Conservation (phyloP, 2,113 vertebrate genomes). For the Sula dactylatra region DNA sequence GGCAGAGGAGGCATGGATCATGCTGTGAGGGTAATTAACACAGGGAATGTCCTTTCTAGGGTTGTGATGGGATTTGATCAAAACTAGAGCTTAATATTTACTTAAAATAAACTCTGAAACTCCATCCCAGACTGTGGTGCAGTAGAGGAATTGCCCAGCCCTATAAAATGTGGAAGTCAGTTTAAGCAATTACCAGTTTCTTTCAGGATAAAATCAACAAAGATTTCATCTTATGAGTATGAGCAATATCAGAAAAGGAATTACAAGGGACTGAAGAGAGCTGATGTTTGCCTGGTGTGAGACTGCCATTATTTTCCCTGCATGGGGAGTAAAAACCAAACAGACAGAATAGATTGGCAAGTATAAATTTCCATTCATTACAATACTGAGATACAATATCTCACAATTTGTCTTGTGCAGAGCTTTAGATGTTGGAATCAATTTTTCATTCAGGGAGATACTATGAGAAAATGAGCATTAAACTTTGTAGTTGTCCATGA, state of each 20-base stretch:
- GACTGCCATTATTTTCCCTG: not conserved
- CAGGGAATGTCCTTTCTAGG: not conserved
- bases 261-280: not conserved
- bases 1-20: not conserved
- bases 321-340: not conserved
- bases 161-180: not conserved
- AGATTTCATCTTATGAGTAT: not conserved
- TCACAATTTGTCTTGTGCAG: not conserved
- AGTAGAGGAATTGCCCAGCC: not conserved
- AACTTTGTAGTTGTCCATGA: not conserved
- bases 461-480: not conserved
- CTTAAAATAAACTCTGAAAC: not conserved
- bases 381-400: not conserved
- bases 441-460: not conserved
- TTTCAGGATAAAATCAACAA: not conserved
- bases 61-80: not conserved
- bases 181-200: not conserved
- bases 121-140: not conserved
- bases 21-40: not conserved
- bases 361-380: not conserved
- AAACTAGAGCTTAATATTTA: not conserved
- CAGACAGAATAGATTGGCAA: not conserved
- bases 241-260: not conserved
- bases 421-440: not conserved
- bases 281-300: not conserved